A percentile compares a stretch with the other conserved stretches of the same genome.
Conservation (phyloP, 1,140 invertebrate genomes). For the Apis mellifera region Amel_HAv3.1 CM009935.2:11411001-11411500, state of each 20-base stretch:
- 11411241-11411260: slow-evolving; percentile 99
- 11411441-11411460: slow-evolving; percentile 95
- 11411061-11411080: not conserved
- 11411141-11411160: slow-evolving; percentile 96
- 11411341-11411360: not conserved
- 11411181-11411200: slow-evolving; percentile 82
- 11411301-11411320: slow-evolving; percentile 98
- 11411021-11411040: not conserved
- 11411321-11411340: slow-evolving; percentile 86
- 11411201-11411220: slow-evolving; percentile 86
- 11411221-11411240: slow-evolving; percentile 98
- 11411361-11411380: not conserved
- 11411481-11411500: slow-evolving; percentile 94
- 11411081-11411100: not conserved
- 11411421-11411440: slow-evolving; percentile 95
- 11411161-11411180: slow-evolving; percentile 93
- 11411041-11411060: not conserved
- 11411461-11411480: slow-evolving; percentile 97
- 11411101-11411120: slow-evolving; percentile 17
- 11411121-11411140: slow-evolving; percentile 93
- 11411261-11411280: slow-evolving; percentile 96
- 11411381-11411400: slow-evolving; percentile 93
- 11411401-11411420: slow-evolving; percentile 98
- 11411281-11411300: slow-evolving; percentile 98
- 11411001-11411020: slow-evolving; percentile 90